Evolutionary conservation across 2,888 invertebrate genomes (phyloP), one percentile per base, ranked within the genome.

Genomic region (Eristalis intricaria): DNA sequence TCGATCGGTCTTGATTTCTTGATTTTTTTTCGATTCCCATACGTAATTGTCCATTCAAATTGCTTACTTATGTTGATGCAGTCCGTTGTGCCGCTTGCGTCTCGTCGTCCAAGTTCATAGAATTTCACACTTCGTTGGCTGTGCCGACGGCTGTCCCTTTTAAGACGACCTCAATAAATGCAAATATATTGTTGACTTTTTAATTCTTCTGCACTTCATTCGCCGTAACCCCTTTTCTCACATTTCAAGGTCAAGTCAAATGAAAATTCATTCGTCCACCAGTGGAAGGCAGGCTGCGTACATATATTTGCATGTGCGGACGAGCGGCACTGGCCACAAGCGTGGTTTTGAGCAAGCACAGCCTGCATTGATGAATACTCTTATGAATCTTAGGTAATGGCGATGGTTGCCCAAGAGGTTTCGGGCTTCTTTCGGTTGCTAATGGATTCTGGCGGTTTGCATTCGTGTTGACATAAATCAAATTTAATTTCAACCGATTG

Each of bases 21-120:
- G 1, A 32, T 32, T 65, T 23, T 56, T 75, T 58, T 56, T 75
- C 56, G 26, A 40, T 66, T 66, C 58, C 60, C 50, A 50, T 50
- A 50, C 50, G 66, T 75, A 58, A 75, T 75, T 66, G 75, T 75
- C 60, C 65, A 66, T 66, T 19, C 66, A 66, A 75, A 65, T 60
- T 75, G 66, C 66, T 61, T 61, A 58, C 58, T 15, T 66, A 26
- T 50, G 50, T 19, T 74, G 56, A 26, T 23, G 32, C 35, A n/a
- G 70, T 5, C 58, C 56, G 19, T 40, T 58, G 7, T 26, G 22
- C 13, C 38, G 26, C 40, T 35, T 58, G 4, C 10, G 10, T 64
- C 4, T 22, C 50, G 32, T 74, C 22, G 13, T 13, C 50, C 50
- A 50, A 65, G 40, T 58, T 75, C 38, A 29, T 29, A 60, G 65